These are phyloP conservation scores for Steatornis caripensis DNA, from an alignment of 2,113 vertebrate species.

Conservation along the genomic window DNA sequence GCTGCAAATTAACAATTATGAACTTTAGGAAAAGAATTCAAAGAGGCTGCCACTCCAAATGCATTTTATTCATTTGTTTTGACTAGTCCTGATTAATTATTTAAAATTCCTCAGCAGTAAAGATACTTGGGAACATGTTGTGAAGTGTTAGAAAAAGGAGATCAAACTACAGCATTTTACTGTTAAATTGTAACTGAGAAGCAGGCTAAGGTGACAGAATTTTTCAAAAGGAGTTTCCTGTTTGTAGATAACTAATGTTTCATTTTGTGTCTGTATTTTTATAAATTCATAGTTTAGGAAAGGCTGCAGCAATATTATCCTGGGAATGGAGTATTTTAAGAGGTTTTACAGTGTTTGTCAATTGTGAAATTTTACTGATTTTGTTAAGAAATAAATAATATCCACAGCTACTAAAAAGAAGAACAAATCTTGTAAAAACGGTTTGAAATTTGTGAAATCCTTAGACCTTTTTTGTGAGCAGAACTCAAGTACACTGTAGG, in stretches of 20 bases:
- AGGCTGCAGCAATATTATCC: background rate
- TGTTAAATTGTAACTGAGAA: background rate
- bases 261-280: background rate
- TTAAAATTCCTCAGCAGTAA: background rate
- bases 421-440: background rate
- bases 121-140: background rate
- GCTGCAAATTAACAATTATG: background rate
- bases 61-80: background rate
- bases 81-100: background rate
- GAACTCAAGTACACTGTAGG: background rate
- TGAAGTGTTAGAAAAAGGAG: background rate
- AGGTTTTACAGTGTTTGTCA: background rate
- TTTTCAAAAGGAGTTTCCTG: background rate
- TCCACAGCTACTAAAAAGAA: background rate
- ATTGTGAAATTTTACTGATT: background rate
- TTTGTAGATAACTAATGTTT: background rate
- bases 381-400: background rate
- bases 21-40: background rate
- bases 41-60: background rate
- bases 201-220: background rate
- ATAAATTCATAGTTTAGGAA: background rate
- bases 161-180: background rate
- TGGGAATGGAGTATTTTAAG: background rate
- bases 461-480: background rate
- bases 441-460: background rate